Evolutionary conservation across 2,797 vertebrate species (phyloP), one percentile per base, ranked within the genome.

Genomic region (Gymnopithys bicolor): DNA sequence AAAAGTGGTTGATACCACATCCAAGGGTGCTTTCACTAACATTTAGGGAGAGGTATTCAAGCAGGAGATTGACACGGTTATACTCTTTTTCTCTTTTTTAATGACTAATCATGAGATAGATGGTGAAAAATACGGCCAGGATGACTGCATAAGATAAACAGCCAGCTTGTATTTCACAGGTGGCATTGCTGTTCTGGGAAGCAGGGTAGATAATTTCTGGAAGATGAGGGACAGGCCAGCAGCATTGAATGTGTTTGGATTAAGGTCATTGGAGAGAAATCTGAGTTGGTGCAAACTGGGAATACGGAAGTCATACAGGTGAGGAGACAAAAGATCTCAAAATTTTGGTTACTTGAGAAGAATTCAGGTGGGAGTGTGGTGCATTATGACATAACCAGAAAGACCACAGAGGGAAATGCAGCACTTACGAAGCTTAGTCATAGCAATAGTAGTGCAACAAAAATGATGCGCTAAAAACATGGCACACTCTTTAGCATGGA

Each of bases 301-400:
- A 3, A 11, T 71, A 19, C 28, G 18, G 43, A 90, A 78, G 28
- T 49, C 0, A 1, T 32, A 49, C 11, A 33, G 30, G 8, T 78
- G 53, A 85, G 43, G 30, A 78, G 51, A 58, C 5, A 11, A 84
- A 60, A 8, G 14, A 15, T n/a, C 28, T 83, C 13, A 7, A 48
- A 33, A 28, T 25, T 63, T 53, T 64, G 77, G 17, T 80, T 55
- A 4, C 13, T 33, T 62, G 27, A 17, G 56, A 5, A n/a, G 23
- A 45, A 35, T 22, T 11, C 9, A 33, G 59, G 30, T 32, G 56
- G 9, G 17, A 32, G 15, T 46, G 25, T 33, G 43, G 6, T 59
- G 25, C 0, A 0, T 77, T 67, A 32, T 2, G 2, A 52, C 2
- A 1, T 60, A 46, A 13, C 12, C 11, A 78, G 74, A 79, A 78